Evolutionary conservation across 1,140 invertebrate genomes (phyloP).

Genomic region (Bombus ignitus): DNA sequence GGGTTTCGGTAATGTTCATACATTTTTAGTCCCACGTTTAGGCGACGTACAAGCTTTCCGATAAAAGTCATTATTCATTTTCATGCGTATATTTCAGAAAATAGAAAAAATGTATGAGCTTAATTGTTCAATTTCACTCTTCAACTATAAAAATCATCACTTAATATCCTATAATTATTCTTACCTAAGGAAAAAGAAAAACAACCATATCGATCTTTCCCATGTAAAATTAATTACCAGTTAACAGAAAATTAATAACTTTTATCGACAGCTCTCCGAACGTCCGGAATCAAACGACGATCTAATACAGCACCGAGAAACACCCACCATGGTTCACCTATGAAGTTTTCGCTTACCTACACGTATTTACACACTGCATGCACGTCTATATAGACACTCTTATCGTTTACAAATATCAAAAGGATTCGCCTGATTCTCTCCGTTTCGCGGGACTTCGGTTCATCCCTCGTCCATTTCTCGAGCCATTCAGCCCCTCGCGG

Average conservation of each 20-base stretch:
- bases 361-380: conserved; percentile 67
- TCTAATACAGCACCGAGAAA: conserved; percentile 33
- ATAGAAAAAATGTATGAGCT: not conserved
- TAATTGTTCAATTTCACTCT: too few relatives aligned
- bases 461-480: not conserved
- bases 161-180: too few relatives aligned
- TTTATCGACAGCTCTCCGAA: conserved; percentile 23
- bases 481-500: not conserved
- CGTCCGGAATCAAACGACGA: conserved; percentile 37
- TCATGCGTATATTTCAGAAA: not conserved
- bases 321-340: conserved; percentile 4
- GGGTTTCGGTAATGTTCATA: conserved; percentile 38
- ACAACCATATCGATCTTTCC: too few relatives aligned
- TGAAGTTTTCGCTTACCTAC: conserved; percentile 13
- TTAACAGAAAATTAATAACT: not conserved
- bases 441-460: conserved; percentile 1
- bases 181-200: too few relatives aligned
- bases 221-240: too few relatives aligned
- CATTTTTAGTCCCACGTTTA: conserved; percentile 46
- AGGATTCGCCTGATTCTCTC: conserved; percentile 41
- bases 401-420: conserved; percentile 69
- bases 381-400: conserved; percentile 64
- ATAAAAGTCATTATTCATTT: conserved; percentile 28
- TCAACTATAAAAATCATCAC: too few relatives aligned
- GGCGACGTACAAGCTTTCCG: conserved; percentile 33